These are phyloP conservation scores for Fragum sueziense DNA, from an alignment of 2,888 invertebrate genomes.

Conservation along the genomic window DNA sequence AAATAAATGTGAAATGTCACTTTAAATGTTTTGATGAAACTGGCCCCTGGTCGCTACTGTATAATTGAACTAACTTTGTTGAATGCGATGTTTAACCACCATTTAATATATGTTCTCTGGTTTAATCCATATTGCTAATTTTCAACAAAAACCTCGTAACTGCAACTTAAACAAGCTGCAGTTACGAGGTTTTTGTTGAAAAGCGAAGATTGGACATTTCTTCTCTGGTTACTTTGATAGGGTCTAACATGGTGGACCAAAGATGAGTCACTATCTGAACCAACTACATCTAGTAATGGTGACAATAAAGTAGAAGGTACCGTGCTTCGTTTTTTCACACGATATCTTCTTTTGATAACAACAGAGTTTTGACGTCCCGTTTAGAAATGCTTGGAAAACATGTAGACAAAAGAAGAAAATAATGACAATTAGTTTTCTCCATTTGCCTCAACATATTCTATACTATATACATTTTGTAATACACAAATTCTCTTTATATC, in stretches of 20 bases:
- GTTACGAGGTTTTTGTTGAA: too few species aligned
- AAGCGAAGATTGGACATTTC: background rate
- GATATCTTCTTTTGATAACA: background rate
- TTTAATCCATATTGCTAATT: background rate
- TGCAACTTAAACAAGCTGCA: too few species aligned
- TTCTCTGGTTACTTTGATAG: too few species aligned
- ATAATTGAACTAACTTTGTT: background rate
- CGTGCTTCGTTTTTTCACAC: background rate
- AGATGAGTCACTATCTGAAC: background rate
- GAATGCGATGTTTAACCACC: background rate
- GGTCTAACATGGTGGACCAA: slow-evolving; percentile 67
- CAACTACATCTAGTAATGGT: background rate
- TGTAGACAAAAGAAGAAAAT: background rate
- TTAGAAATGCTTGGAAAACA: background rate
- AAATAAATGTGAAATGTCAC: too few species aligned
- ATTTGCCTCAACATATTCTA: background rate
- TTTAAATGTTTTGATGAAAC: background rate
- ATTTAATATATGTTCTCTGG: background rate
- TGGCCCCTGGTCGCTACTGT: background rate
- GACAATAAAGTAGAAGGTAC: background rate
- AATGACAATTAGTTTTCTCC: background rate
- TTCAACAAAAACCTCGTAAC: too few species aligned
- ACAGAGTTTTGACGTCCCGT: background rate
- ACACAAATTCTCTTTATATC: background rate
- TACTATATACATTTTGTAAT: background rate